Percentiles rank a stretch among this genome's conserved stretches.
phyloP scores from a whole-genome alignment of 2,888 invertebrate species.

The Argynnis bischoffii region DNA sequence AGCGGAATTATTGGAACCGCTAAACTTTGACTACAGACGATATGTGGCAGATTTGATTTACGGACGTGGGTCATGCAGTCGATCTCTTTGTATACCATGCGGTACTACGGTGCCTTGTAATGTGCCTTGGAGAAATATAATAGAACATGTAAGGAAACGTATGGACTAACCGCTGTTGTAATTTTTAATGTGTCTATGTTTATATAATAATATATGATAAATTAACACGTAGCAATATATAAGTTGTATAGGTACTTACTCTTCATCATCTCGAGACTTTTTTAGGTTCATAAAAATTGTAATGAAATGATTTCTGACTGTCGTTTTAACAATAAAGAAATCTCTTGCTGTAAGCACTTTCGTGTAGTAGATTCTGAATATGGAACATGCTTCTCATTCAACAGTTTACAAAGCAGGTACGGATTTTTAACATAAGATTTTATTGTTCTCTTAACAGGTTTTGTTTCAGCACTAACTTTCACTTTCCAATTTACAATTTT shows the following conservation, averaged over 20 bases:
- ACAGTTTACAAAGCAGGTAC: constrained; percentile 77
- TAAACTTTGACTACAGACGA: constrained; percentile 60
- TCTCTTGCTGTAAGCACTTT: constrained; percentile 79
- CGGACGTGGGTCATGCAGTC: constrained; percentile 53
- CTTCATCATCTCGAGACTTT: constrained; percentile 1
- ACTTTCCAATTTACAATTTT: neutral
- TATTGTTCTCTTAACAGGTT: neutral
- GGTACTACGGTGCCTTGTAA: constrained; percentile 56
- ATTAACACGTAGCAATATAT: neutral
- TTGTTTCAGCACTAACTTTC: neutral
- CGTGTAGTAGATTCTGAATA: constrained; percentile 72
- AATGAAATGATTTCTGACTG: constrained; percentile 71
- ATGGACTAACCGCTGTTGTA: neutral
- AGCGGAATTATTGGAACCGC: constrained; percentile 54
- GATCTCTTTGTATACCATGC: constrained; percentile 56
- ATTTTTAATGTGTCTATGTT: no score
- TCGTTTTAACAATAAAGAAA: constrained; percentile 64
- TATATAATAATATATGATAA: no score
- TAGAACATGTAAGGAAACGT: constrained; percentile 52
- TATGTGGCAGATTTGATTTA: constrained; percentile 59
- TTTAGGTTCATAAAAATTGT: constrained; percentile 72
- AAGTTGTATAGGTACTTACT: constrained; percentile 1
- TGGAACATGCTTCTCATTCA: constrained; percentile 79
- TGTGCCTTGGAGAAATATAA: constrained; percentile 56
- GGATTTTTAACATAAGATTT: constrained; percentile 27